These are phyloP conservation scores for Dicrurus megarhynchus DNA, from an alignment of 2,113 vertebrate species.

Conservation along the genomic window DNA sequence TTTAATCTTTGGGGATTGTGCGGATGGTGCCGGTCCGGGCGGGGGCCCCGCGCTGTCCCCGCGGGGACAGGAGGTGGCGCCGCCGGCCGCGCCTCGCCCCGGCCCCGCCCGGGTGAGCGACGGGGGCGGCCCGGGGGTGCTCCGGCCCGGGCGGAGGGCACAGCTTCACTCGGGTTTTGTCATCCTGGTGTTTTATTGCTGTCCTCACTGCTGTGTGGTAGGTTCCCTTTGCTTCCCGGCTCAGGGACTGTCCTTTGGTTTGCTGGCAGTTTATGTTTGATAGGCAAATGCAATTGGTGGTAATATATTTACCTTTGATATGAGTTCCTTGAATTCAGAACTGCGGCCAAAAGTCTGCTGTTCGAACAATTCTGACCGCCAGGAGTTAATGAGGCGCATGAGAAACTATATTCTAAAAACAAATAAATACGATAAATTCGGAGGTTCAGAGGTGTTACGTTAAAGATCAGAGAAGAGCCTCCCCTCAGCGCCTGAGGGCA, in stretches of 20 bases:
- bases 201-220: no score
- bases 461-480: neutral
- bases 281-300: neutral
- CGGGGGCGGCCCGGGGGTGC: neutral
- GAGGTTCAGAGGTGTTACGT: neutral
- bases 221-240: neutral
- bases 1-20: neutral
- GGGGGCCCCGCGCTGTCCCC: neutral
- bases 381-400: neutral
- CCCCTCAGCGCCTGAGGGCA: neutral
- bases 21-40: no score
- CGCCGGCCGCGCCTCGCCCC: neutral
- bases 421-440: accelerated
- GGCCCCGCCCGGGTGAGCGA: neutral
- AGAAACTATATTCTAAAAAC: neutral
- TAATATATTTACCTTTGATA: neutral
- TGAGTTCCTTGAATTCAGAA: neutral
- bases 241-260: neutral
- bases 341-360: neutral
- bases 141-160: neutral
- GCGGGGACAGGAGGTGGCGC: neutral
- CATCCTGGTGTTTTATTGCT: accelerated
- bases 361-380: neutral
- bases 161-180: neutral
- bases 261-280: neutral